Evolutionary conservation across 2,888 invertebrate species (phyloP).

Genomic region (Cephus runcator): DNA sequence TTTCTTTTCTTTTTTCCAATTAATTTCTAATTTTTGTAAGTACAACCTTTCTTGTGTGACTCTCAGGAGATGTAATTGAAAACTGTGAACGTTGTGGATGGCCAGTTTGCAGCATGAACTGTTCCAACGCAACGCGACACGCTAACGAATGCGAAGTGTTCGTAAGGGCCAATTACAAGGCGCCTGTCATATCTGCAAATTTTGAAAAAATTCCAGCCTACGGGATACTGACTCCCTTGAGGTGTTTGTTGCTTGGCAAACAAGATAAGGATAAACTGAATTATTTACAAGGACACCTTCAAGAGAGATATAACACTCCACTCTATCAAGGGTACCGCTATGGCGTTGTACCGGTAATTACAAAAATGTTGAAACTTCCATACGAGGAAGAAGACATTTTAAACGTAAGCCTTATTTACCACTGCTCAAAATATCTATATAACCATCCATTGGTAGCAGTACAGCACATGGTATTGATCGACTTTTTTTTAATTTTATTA

Average conservation of each 20-base stretch:
- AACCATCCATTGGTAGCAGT: neutral
- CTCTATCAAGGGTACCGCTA: slow-evolving; percentile 72
- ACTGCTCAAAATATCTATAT: slow-evolving; percentile 20
- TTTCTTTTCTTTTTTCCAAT: neutral
- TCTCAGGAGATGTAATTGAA: slow-evolving; percentile 62
- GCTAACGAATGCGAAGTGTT: slow-evolving; percentile 73
- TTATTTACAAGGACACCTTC: slow-evolving; percentile 72
- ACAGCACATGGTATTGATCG: neutral
- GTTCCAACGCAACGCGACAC: slow-evolving; percentile 70
- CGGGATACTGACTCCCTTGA: slow-evolving; percentile 74
- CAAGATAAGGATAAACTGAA: slow-evolving; percentile 69
- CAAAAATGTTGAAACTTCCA: slow-evolving; percentile 70
- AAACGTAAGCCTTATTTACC: slow-evolving; percentile 62
- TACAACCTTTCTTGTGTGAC: slow-evolving; percentile 19
- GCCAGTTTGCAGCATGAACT: slow-evolving; percentile 78
- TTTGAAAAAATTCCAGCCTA: slow-evolving; percentile 72
- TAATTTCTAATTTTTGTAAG: neutral
- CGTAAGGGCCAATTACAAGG: slow-evolving; percentile 69
- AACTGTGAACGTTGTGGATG: slow-evolving; percentile 80
- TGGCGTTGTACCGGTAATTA: slow-evolving; percentile 73
- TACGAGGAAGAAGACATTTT: slow-evolving; percentile 71
- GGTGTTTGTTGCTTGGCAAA: slow-evolving; percentile 73
- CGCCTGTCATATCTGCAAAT: slow-evolving; percentile 56
- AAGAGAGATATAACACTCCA: slow-evolving; percentile 71
- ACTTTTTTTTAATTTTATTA: neutral